These are phyloP conservation scores for Danaus chrysippus DNA, from an alignment of 2,888 invertebrate species.

Conservation along the genomic window DNA sequence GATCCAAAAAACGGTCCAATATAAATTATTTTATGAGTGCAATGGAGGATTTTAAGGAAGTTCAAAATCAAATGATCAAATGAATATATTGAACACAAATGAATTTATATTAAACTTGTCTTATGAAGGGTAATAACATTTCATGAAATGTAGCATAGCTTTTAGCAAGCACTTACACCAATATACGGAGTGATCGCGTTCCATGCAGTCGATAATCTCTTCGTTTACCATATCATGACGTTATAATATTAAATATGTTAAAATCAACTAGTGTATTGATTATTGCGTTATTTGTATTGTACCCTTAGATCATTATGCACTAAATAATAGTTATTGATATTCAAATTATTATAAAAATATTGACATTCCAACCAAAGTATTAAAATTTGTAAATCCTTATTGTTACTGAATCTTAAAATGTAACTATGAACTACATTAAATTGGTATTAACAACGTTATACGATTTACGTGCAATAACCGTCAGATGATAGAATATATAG, in stretches of 20 bases:
- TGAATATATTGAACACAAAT: no score
- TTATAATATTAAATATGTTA: not conserved
- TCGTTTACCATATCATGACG: not conserved
- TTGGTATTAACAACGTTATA: not conserved
- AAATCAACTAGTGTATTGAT: not conserved
- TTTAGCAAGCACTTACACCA: slow-evolving; percentile 3
- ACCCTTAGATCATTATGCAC: no score
- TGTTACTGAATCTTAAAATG: no score
- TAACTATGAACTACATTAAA: no score
- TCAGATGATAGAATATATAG: not conserved
- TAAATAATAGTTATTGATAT: no score
- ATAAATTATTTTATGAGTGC: no score
- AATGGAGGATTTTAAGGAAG: no score
- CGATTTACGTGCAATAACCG: slow-evolving; percentile 1
- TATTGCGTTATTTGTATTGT: not conserved
- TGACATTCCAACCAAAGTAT: no score
- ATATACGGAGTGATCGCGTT: not conserved
- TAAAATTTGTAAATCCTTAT: no score
- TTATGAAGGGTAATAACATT: slow-evolving; percentile 5
- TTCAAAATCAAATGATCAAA: no score
- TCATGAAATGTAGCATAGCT: not conserved
- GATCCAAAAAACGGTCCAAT: no score
- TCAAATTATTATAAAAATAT: no score
- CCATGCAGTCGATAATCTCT: slow-evolving; percentile 3
- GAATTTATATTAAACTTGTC: not conserved